Evolutionary conservation across 1,140 invertebrate species (phyloP).

Genomic region (Papilio machaon): DNA sequence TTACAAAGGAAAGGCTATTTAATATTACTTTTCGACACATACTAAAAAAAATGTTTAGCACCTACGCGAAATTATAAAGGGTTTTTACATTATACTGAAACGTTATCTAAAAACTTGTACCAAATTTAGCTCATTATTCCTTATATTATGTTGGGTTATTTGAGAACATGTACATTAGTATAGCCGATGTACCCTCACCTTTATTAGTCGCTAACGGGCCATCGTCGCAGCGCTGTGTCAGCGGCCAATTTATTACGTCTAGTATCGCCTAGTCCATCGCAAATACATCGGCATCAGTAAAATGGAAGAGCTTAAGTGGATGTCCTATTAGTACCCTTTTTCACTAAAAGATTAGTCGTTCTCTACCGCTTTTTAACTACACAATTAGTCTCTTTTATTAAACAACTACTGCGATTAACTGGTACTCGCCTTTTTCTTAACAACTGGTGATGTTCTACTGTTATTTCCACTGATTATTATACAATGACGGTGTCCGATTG

Average conservation of each 20-base stretch:
- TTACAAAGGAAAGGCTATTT: too few relatives aligned
- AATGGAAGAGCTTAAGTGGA: constrained; percentile 41
- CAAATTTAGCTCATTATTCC: constrained; percentile 34
- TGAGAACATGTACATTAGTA: background rate
- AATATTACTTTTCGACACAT: too few relatives aligned
- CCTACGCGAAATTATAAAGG: background rate
- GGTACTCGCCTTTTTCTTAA: too few relatives aligned
- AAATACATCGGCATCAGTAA: constrained; percentile 35
- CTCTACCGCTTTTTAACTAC: background rate
- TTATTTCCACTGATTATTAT: background rate
- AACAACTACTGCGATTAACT: too few relatives aligned
- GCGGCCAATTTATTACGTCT: constrained; percentile 54
- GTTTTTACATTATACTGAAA: background rate
- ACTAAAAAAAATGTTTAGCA: too few relatives aligned
- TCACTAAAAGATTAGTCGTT: background rate
- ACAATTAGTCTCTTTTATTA: background rate
- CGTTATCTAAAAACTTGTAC: background rate
- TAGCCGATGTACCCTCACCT: constrained; percentile 38
- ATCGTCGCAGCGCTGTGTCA: constrained; percentile 42
- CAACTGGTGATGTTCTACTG: too few relatives aligned
- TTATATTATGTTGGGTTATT: constrained; percentile 5
- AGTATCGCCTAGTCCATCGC: constrained; percentile 48
- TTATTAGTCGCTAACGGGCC: constrained; percentile 48
- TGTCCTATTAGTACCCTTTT: constrained; percentile 37
- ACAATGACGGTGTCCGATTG: background rate